Conservation (phyloP, 2,888 invertebrate genomes). For the Mesochorus sp. region DNA sequence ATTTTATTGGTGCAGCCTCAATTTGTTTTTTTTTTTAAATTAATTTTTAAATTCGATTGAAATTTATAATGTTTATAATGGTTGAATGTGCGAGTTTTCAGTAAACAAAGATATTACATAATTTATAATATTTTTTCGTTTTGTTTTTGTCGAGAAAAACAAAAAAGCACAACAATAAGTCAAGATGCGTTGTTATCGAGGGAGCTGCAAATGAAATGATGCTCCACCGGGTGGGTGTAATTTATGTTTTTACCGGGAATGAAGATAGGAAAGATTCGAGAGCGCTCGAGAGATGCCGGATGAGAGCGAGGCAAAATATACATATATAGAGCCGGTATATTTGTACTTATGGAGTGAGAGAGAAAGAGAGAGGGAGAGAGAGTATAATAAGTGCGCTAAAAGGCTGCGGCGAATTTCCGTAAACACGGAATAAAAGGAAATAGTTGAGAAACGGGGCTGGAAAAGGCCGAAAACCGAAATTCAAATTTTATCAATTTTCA, state of each 20-base stretch:
- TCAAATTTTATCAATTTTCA: conserved; percentile 24
- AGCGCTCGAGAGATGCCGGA: too few species aligned
- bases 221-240: conserved; percentile 32
- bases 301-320: conserved; percentile 11
- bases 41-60: too few species aligned
- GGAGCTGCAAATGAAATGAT: conserved; percentile 22
- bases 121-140: too few species aligned
- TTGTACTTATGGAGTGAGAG: too few species aligned
- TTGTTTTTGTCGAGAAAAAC: too few species aligned
- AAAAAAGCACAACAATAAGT: too few species aligned
- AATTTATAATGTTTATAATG: too few species aligned
- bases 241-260: conserved; percentile 42
- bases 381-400: not conserved
- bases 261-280: conserved; percentile 34
- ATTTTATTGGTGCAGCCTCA: too few species aligned
- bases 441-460: not conserved
- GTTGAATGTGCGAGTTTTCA: too few species aligned
- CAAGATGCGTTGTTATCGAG: too few species aligned
- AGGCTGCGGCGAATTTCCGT: conserved; percentile 11
- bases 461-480: conserved; percentile 15
- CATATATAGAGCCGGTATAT: not conserved
- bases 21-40: too few species aligned
- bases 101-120: too few species aligned
- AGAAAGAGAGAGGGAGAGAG: conserved; percentile 15
- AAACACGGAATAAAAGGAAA: not conserved